Evolutionary conservation across 2,113 vertebrate species (phyloP).

Genomic region (Phaethornis superciliosus): DNA sequence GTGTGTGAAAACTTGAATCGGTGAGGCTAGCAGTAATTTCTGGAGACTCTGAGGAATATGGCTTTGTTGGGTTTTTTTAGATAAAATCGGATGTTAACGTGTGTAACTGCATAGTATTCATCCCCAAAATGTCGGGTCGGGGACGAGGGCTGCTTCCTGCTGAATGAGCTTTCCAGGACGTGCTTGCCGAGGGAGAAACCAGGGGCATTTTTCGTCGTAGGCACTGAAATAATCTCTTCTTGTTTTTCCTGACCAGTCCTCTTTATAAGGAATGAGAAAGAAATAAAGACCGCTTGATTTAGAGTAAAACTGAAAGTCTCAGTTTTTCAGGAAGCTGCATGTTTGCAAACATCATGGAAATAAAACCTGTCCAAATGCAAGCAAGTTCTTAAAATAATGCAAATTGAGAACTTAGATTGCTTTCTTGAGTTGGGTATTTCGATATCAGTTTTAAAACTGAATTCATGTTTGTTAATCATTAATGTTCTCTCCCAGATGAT

Average conservation of each 20-base stretch:
- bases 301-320: rapidly evolving
- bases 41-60: no score
- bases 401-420: not conserved
- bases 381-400: not conserved
- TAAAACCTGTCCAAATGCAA: not conserved
- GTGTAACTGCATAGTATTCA: not conserved
- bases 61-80: no score
- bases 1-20: no score
- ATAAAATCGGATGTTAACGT: no score
- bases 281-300: no score
- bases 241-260: not conserved
- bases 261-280: rapidly evolving
- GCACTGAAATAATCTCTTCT: rapidly evolving
- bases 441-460: not conserved
- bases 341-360: no score
- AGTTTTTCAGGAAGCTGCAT: not conserved
- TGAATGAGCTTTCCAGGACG: rapidly evolving
- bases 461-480: not conserved
- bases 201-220: rapidly evolving
- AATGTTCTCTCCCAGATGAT: not conserved
- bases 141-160: not conserved
- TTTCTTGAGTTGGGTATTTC: not conserved
- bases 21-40: no score
- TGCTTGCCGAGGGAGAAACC: rapidly evolving
- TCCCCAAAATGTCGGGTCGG: not conserved